phyloP scores from a whole-genome alignment of 2,888 invertebrate genomes.

The Corythucha ciliata region DNA sequence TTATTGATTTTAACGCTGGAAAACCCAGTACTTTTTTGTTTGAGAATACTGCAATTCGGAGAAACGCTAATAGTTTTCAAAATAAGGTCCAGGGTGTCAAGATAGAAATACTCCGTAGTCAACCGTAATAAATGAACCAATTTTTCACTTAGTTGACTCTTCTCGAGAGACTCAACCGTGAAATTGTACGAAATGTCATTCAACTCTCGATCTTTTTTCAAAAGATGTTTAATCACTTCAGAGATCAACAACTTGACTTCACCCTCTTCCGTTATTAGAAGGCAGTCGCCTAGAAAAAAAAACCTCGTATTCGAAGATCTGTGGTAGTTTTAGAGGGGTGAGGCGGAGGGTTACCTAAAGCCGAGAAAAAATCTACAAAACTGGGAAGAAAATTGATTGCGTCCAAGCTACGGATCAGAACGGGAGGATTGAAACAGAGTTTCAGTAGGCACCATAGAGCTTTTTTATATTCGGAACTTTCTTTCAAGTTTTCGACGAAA shows the following conservation, averaged over 20 bases:
- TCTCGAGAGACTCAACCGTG: slow-evolving; percentile 6
- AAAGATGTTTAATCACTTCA: slow-evolving; percentile 20
- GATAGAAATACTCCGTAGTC: slow-evolving; percentile 14
- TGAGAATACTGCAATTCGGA: slow-evolving; percentile 15
- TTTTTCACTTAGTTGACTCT: slow-evolving; percentile 18
- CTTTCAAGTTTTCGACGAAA: slow-evolving; percentile 13
- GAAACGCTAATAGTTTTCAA: slow-evolving; percentile 17
- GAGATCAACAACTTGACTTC: slow-evolving; percentile 18
- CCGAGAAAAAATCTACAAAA: slow-evolving; percentile 19
- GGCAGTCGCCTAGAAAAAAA: slow-evolving; percentile 22
- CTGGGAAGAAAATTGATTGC: neutral
- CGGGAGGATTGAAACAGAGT: slow-evolving; percentile 21
- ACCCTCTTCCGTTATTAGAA: slow-evolving; percentile 13
- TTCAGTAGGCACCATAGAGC: slow-evolving; percentile 16
- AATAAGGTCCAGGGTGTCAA: slow-evolving; percentile 19
- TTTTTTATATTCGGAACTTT: slow-evolving; percentile 11
- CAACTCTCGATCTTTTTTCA: slow-evolving; percentile 14
- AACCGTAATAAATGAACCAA: slow-evolving; percentile 12
- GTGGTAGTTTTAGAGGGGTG: neutral
- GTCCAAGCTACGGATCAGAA: slow-evolving; percentile 17
- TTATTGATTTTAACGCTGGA: neutral
- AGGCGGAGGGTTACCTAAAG: slow-evolving; percentile 18
- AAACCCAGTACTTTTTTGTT: neutral
- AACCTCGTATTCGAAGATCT: neutral
- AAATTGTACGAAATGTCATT: slow-evolving; percentile 14